Conservation (phyloP, 2,797 vertebrate genomes). For the Sebastes cheni region DNA sequence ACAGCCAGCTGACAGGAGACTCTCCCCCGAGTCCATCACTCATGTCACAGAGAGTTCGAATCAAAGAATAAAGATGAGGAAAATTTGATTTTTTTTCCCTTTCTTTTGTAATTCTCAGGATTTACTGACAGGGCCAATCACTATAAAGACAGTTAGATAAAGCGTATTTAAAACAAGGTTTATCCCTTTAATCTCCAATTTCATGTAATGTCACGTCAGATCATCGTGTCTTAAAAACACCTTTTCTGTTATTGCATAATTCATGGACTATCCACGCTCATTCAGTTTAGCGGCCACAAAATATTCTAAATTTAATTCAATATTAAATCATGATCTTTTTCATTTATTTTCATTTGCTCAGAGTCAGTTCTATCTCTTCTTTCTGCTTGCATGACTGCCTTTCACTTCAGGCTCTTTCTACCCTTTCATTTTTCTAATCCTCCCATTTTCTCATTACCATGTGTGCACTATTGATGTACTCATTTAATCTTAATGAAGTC, state of each 20-base stretch:
- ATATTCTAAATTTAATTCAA: constrained; percentile 8
- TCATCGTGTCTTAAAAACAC: constrained; percentile 1
- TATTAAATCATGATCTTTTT: not conserved
- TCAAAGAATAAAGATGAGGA: constrained; percentile 28
- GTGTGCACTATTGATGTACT: constrained; percentile 74
- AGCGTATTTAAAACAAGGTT: not conserved
- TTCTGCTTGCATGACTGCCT: constrained; percentile 15
- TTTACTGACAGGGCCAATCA: not conserved
- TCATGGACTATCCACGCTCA: not conserved
- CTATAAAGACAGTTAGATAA: not conserved
- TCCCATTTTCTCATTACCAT: constrained; percentile 65
- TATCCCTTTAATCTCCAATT: constrained; percentile 7
- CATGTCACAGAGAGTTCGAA: constrained; percentile 28
- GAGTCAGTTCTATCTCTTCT: not conserved
- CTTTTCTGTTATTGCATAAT: not conserved
- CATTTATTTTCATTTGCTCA: constrained; percentile 7
- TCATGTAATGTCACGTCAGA: not conserved
- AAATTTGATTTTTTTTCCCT: not conserved
- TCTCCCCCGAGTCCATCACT: constrained; percentile 49
- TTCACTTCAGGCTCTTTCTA: constrained; percentile 24
- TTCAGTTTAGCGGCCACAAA: not conserved
- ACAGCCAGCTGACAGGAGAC: constrained; percentile 36
- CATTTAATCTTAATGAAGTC: constrained; percentile 83
- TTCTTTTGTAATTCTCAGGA: not conserved
- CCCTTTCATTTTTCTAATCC: constrained; percentile 53